Evolutionary conservation across 2,888 invertebrate species (phyloP).

Genomic region (Ariolimax columbianus): DNA sequence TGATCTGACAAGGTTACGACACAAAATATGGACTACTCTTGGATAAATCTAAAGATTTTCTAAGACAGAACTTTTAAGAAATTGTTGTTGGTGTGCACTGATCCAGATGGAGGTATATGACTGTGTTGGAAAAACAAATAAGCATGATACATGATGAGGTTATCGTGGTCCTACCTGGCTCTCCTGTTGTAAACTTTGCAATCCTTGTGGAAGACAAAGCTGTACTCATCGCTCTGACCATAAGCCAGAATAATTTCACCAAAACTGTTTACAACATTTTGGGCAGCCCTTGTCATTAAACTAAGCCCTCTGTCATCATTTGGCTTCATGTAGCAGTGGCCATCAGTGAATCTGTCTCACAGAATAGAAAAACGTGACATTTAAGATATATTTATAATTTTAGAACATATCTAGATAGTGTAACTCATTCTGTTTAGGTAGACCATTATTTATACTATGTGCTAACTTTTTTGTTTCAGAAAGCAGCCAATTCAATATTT

Average conservation of each 20-base stretch:
- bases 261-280: conserved; percentile 87
- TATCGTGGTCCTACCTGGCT: conserved; percentile 78
- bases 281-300: conserved; percentile 93
- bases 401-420: not conserved
- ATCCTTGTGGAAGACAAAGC: conserved; percentile 86
- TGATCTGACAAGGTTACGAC: too few species aligned
- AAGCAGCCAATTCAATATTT: not conserved
- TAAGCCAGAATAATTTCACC: conserved; percentile 90
- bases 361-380: not conserved
- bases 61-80: too few species aligned
- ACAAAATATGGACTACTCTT: too few species aligned
- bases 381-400: too few species aligned
- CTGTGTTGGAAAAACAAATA: too few species aligned
- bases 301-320: conserved; percentile 81
- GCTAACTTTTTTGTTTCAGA: not conserved
- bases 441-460: not conserved
- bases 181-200: conserved; percentile 86
- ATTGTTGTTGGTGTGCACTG: too few species aligned
- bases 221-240: conserved; percentile 98
- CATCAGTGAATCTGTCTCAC: conserved; percentile 75
- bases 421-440: not conserved
- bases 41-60: too few species aligned
- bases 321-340: conserved; percentile 78
- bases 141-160: not conserved
- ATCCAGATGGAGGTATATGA: too few species aligned